A percentile compares a stretch with the other conserved stretches of the same genome.
phyloP scores from a whole-genome alignment of 2,113 vertebrate genomes.

The Tursiops truncatus region DNA sequence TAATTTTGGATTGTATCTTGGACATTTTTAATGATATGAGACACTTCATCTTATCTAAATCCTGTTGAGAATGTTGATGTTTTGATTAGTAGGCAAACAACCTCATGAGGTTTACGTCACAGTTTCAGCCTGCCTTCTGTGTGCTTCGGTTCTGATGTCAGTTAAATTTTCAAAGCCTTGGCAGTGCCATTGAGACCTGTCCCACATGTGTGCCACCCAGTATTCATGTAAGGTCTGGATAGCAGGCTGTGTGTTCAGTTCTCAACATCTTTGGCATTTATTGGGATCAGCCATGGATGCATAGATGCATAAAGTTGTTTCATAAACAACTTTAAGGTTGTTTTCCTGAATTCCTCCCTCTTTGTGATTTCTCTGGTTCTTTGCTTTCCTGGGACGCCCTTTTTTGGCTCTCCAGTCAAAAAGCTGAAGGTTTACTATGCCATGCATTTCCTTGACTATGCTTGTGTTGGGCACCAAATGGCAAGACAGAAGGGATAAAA shows the following conservation, averaged over 20 bases:
- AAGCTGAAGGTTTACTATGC: not conserved
- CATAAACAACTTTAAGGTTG: not conserved
- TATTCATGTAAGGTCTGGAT: not conserved
- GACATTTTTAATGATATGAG: not conserved
- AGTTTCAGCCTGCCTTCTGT: not conserved
- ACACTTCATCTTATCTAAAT: not conserved
- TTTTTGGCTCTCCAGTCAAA: not conserved
- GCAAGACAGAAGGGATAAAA: not conserved
- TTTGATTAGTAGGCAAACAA: not conserved
- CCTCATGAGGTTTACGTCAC: not conserved
- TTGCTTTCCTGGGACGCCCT: not conserved
- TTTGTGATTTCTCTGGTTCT: not conserved
- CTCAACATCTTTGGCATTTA: not conserved
- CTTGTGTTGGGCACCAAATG: not conserved
- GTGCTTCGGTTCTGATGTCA: not conserved
- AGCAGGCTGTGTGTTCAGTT: not conserved
- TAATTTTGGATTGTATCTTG: conserved; percentile 24
- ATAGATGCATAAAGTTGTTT: not conserved
- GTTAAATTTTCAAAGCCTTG: not conserved
- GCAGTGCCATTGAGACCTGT: not conserved
- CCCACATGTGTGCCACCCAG: too few relatives aligned
- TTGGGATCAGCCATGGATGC: not conserved
- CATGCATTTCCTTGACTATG: not conserved
- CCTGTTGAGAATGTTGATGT: not conserved
- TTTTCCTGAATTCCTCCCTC: not conserved